Base-by-base conservation (phyloP, 2,113 vertebrate species). In the Otus sunia region DNA sequence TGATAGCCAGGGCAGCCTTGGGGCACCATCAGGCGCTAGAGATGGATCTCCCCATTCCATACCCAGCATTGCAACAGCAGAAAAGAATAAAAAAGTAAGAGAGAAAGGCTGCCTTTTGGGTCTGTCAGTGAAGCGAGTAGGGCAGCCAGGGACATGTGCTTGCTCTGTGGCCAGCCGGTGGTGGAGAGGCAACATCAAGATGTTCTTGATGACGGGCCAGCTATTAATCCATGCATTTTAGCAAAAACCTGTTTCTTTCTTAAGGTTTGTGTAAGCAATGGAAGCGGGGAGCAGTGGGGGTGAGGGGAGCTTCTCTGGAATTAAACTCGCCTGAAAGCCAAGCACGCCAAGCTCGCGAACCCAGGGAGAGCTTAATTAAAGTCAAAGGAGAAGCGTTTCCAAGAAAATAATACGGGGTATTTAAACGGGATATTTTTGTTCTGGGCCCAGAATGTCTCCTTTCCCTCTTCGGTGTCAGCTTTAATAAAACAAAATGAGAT, bases 311-410 rank as follows among this genome's bases (percentile, higher is more conserved):
- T 96, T 58, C 84, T 37, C 79, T 79, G 62, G 94, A 81, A 96
- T 88, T 97, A 94, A 97, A 73, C 49, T 64, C 11, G 9, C 81
- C 76, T 58, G 67, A 67, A 84, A 84, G 82, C 76, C 68, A 95
- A 72, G 92, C 92, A 90, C 36, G 50, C 94, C 80, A 93, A 84
- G 72, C 88, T 88, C 11, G 68, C 5, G 2, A 86, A 74, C 93
- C 82, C 3, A 3, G 75, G 72, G 97, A 96, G 92, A 94, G 84
- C 76, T 94, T 96, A 97, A 92, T 94, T 95, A 97, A 91, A 94
- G 59, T 75, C 59, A 83, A 91, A 92, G 64, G 55, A 83, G 82
- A 67, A 90, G 30, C 17, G 6, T 89, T 94, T 96, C 96, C 86
- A 88, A 96, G 93, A 92, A 97, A 96, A 96, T 94, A 96, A 95